Conservation (phyloP, 2,113 vertebrate species). For the Chaetodon auriga region DNA sequence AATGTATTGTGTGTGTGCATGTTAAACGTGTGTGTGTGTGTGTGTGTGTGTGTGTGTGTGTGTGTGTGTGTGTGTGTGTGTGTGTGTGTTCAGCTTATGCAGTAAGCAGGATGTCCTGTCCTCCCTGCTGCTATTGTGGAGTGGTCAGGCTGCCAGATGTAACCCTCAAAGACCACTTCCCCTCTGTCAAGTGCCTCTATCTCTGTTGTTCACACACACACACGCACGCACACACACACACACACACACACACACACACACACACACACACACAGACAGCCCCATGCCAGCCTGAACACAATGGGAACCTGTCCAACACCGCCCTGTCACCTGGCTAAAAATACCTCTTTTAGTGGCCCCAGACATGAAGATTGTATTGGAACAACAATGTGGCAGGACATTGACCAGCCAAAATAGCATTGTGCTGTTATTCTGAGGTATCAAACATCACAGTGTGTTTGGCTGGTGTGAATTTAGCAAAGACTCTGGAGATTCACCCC, state of each 20-base stretch:
- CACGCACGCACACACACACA: not conserved
- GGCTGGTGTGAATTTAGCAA: not conserved
- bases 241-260: slow-evolving; percentile 11
- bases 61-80: slow-evolving; percentile 9
- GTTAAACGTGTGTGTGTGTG: not conserved
- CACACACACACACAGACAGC: slow-evolving; percentile 14
- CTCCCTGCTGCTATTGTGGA: slow-evolving; percentile 79
- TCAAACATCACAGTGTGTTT: not conserved
- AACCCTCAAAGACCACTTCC: slow-evolving; percentile 78
- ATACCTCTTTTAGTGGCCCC: slow-evolving; percentile 63
- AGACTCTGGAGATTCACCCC: not conserved
- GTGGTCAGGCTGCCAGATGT: slow-evolving; percentile 72
- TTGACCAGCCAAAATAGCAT: slow-evolving; percentile 69
- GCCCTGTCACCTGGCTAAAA: slow-evolving; percentile 75
- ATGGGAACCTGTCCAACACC: slow-evolving; percentile 67
- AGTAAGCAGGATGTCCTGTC: slow-evolving; percentile 84
- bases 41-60: too few relatives aligned
- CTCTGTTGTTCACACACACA: slow-evolving; percentile 4
- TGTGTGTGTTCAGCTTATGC: slow-evolving; percentile 36
- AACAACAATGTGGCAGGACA: slow-evolving; percentile 70
- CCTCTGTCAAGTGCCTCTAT: slow-evolving; percentile 70
- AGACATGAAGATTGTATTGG: slow-evolving; percentile 50
- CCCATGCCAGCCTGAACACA: slow-evolving; percentile 74
- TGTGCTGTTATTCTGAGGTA: slow-evolving; percentile 32
- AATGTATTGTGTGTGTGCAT: slow-evolving; percentile 1